A percentile compares a stretch with the other conserved stretches of the same genome.
Conservation (phyloP, 1,140 invertebrate species). For the Manduca sexta region DNA sequence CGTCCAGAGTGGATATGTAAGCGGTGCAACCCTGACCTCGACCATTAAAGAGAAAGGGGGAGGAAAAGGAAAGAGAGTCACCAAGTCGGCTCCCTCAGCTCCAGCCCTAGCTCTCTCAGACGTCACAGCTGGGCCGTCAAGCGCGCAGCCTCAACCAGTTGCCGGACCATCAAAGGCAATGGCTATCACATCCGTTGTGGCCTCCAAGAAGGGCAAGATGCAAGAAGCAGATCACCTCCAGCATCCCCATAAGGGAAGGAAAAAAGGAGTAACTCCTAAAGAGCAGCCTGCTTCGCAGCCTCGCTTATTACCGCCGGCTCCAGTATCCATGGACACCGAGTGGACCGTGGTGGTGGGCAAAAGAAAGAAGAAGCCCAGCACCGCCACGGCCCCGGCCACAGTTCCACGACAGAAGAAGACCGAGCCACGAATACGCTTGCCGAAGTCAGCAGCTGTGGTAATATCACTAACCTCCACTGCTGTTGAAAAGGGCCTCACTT, state of each 20-base stretch:
- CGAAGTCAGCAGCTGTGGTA: not conserved
- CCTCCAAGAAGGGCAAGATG: not conserved
- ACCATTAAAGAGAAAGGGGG: too few relatives aligned
- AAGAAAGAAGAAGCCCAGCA: not conserved
- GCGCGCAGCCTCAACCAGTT: not conserved
- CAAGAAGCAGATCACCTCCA: too few relatives aligned
- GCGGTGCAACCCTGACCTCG: not conserved
- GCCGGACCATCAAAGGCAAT: not conserved
- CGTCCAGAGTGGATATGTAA: not conserved
- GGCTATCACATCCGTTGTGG: not conserved
- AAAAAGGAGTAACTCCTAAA: not conserved
- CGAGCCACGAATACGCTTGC: not conserved
- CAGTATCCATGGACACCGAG: not conserved
- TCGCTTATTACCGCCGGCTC: not conserved
- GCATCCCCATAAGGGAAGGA: too few relatives aligned
- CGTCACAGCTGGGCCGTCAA: too few relatives aligned
- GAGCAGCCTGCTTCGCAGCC: not conserved
- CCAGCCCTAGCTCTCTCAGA: too few relatives aligned
- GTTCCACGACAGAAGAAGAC: not conserved
- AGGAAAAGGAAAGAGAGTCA: too few relatives aligned
- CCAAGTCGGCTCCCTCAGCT: too few relatives aligned
- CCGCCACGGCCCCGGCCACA: not conserved
- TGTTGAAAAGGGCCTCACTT: not conserved
- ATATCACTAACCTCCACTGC: not conserved
- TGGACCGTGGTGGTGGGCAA: not conserved